Percentiles rank a stretch among this genome's conserved stretches.
These are phyloP conservation scores for Trichoplusia ni DNA, from an alignment of 1,140 invertebrate species.

Conservation along the genomic window DNA sequence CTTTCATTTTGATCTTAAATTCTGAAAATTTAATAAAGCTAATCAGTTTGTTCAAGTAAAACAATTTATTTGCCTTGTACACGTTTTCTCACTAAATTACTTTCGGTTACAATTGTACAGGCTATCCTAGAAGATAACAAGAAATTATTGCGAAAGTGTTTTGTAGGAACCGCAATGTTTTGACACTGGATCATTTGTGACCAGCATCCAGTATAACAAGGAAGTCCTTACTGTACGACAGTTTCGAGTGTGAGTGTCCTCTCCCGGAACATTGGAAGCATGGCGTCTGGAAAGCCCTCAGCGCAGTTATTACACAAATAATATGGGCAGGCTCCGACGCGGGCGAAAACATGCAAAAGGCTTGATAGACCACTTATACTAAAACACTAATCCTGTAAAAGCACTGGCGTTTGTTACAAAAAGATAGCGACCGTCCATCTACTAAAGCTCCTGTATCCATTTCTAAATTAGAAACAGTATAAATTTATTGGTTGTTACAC, in stretches of 20 bases:
- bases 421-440: not conserved
- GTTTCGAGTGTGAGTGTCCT: no score
- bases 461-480: conserved; percentile 38
- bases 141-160: no score
- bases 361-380: conserved; percentile 1
- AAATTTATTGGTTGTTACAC: conserved; percentile 23
- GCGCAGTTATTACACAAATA: not conserved
- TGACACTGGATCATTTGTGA: not conserved
- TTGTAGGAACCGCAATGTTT: not conserved
- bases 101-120: not conserved
- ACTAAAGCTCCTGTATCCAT: conserved; percentile 20
- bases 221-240: no score
- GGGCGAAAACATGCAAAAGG: conserved; percentile 6
- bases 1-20: not conserved
- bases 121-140: not conserved
- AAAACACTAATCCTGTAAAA: conserved; percentile 20
- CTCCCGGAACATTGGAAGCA: no score
- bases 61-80: not conserved
- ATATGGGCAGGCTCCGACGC: not conserved
- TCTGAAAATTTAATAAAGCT: conserved; percentile 11
- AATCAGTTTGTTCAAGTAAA: not conserved
- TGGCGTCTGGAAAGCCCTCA: not conserved
- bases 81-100: not conserved
- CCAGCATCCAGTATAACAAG: no score
- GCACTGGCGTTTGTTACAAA: not conserved